phyloP scores from a whole-genome alignment of 2,113 vertebrate species.

The Cebidichthys violaceus region DNA sequence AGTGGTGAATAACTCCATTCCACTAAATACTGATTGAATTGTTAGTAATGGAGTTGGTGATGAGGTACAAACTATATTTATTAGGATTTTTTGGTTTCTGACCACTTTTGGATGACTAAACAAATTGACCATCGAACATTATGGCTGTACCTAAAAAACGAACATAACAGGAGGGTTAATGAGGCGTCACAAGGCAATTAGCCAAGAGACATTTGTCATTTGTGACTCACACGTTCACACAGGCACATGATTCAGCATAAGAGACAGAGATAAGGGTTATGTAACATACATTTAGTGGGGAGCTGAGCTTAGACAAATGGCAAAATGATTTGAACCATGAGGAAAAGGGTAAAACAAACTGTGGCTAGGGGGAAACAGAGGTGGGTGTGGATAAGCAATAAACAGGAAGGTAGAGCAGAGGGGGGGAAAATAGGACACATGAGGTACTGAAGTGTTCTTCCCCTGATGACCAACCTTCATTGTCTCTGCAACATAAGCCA shows the following conservation, averaged over 20 bases:
- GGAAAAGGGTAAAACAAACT: not conserved
- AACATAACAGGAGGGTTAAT: too few relatives aligned
- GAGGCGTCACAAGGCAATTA: not conserved
- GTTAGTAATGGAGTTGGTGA: too few relatives aligned
- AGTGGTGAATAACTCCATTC: too few relatives aligned
- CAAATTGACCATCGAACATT: too few relatives aligned
- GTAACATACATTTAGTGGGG: not conserved
- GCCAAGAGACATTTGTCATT: conserved; percentile 2
- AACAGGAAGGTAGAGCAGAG: not conserved
- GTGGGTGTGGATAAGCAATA: not conserved
- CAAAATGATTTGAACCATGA: not conserved
- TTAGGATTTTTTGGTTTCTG: too few relatives aligned
- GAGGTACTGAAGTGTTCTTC: not conserved
- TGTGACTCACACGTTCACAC: not conserved
- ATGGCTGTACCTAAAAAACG: too few relatives aligned
- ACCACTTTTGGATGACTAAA: too few relatives aligned
- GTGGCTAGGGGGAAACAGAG: not conserved
- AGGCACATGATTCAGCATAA: conserved; percentile 2
- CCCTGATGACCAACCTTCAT: conserved; percentile 1
- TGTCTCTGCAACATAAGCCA: not conserved
- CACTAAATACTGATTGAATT: too few relatives aligned
- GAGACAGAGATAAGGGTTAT: not conserved
- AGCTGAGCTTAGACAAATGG: not conserved
- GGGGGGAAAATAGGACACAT: not conserved
- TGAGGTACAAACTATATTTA: too few relatives aligned